Evolutionary conservation across 2,888 invertebrate species (phyloP).

Genomic region (Diploptera punctata): DNA sequence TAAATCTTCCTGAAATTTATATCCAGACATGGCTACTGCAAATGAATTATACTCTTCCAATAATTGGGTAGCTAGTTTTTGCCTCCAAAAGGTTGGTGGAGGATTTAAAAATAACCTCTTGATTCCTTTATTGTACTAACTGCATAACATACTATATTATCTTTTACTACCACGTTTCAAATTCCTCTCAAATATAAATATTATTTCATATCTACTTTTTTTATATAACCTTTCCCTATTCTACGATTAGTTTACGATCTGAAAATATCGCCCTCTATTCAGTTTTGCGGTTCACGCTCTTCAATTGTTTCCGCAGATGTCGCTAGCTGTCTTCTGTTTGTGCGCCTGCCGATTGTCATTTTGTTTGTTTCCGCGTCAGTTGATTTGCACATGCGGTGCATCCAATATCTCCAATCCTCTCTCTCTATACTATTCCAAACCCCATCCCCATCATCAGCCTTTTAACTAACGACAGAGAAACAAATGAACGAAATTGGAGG

Average conservation of each 20-base stretch:
- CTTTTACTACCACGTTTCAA: no score
- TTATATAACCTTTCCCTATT: neutral
- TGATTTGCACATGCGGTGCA: conserved; percentile 19
- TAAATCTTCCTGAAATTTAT: no score
- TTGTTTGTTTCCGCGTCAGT: conserved; percentile 16
- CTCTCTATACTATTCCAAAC: neutral
- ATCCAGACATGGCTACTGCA: no score
- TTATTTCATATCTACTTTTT: conserved; percentile 7
- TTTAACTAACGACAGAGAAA: conserved; percentile 15
- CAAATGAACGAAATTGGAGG: conserved; percentile 2
- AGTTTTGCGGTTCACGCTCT: conserved; percentile 13
- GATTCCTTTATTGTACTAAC: no score
- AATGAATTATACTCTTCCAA: no score
- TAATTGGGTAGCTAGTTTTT: no score
- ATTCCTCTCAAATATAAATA: conserved; percentile 1
- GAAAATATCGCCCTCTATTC: conserved; percentile 10
- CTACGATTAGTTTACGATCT: conserved; percentile 6
- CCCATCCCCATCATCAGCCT: conserved; percentile 4
- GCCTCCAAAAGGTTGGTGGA: no score
- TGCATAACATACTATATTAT: no score
- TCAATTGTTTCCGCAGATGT: conserved; percentile 21
- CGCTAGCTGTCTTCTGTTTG: conserved; percentile 11
- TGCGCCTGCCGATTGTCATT: conserved; percentile 13
- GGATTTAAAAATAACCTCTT: no score
- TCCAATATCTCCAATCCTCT: neutral